phyloP scores from a whole-genome alignment of 2,797 vertebrate genomes.

The Sylvia borin region DNA sequence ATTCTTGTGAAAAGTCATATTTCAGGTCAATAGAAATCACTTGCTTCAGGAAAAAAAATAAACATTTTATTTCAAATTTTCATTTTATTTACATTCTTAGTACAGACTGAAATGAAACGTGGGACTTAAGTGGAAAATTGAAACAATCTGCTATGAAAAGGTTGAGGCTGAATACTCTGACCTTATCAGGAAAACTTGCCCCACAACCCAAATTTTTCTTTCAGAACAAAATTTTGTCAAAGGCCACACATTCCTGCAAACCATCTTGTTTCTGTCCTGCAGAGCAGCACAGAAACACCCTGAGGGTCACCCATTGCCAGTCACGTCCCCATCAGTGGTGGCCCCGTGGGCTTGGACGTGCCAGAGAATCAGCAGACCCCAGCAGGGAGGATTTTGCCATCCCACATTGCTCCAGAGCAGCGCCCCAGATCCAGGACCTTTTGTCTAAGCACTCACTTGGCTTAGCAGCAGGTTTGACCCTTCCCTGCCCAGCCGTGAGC shows the following conservation, averaged over 20 bases:
- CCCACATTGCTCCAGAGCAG: fast-evolving
- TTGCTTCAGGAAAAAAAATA: background rate
- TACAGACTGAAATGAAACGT: background rate
- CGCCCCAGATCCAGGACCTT: fast-evolving
- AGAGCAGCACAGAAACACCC: background rate
- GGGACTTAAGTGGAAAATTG: background rate
- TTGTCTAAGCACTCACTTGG: background rate
- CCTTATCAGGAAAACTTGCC: conserved; percentile 13
- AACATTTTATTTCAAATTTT: background rate
- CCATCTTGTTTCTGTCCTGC: background rate
- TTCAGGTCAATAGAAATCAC: background rate
- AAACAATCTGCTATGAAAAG: conserved; percentile 29
- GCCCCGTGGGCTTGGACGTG: fast-evolving
- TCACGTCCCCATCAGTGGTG: fast-evolving
- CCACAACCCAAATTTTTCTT: background rate
- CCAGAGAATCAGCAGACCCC: fast-evolving
- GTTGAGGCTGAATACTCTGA: conserved; percentile 22
- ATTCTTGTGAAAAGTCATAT: background rate
- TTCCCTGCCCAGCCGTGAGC: background rate
- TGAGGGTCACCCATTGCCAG: background rate
- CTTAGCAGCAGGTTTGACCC: background rate
- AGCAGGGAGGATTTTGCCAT: fast-evolving
- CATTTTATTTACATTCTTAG: background rate
- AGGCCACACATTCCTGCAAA: background rate
- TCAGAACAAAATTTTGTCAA: background rate